Evolutionary conservation across 1,140 invertebrate genomes (phyloP), one percentile per base, ranked within the genome.

Genomic region (Dendrolimus kikuchii): DNA sequence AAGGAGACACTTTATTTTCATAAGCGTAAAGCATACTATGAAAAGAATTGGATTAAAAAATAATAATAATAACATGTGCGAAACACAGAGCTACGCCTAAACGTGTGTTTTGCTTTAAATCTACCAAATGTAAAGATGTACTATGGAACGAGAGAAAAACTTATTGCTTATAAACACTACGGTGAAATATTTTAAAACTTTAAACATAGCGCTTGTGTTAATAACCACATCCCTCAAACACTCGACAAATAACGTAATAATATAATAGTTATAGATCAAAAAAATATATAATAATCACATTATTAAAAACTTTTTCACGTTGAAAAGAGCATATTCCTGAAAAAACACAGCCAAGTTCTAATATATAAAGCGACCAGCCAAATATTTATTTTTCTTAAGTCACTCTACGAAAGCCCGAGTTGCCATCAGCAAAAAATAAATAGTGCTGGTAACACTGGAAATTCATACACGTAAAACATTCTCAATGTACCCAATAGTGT

Each of bases 281-380:
- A 23, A 23, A 23, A 23, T 23, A 23, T 23, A 23, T 23, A 23
- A 23, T 23, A 23, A 53, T 44, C 51, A 55, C 54, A 53, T 51
- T 61, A 54, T 68, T 64, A 66, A 61, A 23, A 1, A 23, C 23
- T 56, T 50, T 44, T 69, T 60, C 62, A 71, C 71, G 69, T 66
- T 64, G 43, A 64, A 66, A 58, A 70, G 67, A 76, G 72, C 66
- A 66, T 64, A 64, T 74, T 51, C 58, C 53, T 69, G 60, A 58
- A 65, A 81, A 23, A 23, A 23, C 23, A 77, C 77, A 81, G 78
- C 78, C 77, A 78, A 75, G 57, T 73, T 64, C 73, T 79, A 79
- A 76, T 59, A 61, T 66, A 59, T 55, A 62, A 80, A 80, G 74
- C 77, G 75, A 79, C 71, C 79, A 74, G 68, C 77, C 75, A 80